Evolutionary conservation across 1,140 invertebrate genomes (phyloP).

Genomic region (Dysdera silvatica): DNA sequence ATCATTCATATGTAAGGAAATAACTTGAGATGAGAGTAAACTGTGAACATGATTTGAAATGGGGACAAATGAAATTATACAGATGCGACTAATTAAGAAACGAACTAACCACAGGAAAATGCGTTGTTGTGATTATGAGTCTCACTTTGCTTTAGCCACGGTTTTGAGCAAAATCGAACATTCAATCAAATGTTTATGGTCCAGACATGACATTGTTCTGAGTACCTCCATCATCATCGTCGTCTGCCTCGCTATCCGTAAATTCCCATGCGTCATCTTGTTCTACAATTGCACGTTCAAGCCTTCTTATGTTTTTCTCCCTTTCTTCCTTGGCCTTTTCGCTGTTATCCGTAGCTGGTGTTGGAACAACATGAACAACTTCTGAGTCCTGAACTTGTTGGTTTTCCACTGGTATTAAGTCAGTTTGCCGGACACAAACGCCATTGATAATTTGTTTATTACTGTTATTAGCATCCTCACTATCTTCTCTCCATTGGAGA

Average conservation of each 20-base stretch:
- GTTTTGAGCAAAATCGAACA: too few species aligned
- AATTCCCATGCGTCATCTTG: constrained; percentile 32
- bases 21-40: too few species aligned
- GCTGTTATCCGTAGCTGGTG: constrained; percentile 23
- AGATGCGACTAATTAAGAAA: too few species aligned
- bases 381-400: constrained; percentile 29
- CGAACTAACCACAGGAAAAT: too few species aligned
- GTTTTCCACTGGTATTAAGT: constrained; percentile 23
- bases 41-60: too few species aligned
- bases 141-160: too few species aligned
- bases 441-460: constrained; percentile 67
- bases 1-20: too few species aligned
- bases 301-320: constrained; percentile 29
- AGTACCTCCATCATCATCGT: too few species aligned
- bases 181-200: too few species aligned
- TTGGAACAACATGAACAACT: constrained; percentile 22
- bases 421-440: constrained; percentile 73
- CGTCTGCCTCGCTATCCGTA: constrained; percentile 27
- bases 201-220: too few species aligned
- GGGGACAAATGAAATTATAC: too few species aligned
- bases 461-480: constrained; percentile 47
- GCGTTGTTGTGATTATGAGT: too few species aligned
- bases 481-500: not conserved
- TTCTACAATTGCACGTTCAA: constrained; percentile 32
- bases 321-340: constrained; percentile 20